Conservation (phyloP, 1,140 invertebrate species). For the Eupeodes corollae region DNA sequence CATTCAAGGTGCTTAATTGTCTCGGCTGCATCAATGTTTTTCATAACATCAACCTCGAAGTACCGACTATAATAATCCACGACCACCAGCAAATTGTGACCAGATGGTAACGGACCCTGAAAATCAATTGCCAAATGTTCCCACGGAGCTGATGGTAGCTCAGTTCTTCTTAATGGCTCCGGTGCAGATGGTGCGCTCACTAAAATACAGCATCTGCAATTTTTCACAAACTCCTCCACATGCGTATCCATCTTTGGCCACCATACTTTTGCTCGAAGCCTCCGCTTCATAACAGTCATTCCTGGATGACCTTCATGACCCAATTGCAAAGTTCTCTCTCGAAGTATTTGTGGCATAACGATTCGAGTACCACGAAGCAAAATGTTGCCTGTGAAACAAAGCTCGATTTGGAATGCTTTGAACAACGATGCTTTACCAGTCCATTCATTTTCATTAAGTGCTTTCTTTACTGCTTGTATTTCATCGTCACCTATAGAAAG, state of each 20-base stretch:
- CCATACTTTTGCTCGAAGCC: slow-evolving; percentile 32
- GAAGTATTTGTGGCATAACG: no score
- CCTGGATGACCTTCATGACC: slow-evolving; percentile 30
- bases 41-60: no score
- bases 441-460: no score
- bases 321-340: slow-evolving; percentile 13
- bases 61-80: no score
- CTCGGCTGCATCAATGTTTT: no score
- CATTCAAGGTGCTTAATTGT: slow-evolving; percentile 1
- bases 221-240: slow-evolving; percentile 19
- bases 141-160: slow-evolving; percentile 19
- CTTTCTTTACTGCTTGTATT: no score
- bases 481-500: no score
- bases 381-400: no score
- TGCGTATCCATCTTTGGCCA: slow-evolving; percentile 26
- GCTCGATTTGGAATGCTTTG: no score
- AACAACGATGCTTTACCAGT: no score
- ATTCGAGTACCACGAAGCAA: no score
- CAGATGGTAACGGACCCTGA: slow-evolving; percentile 15
- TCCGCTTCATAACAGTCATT: slow-evolving; percentile 21
- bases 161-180: slow-evolving; percentile 15
- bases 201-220: slow-evolving; percentile 15
- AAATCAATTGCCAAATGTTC: slow-evolving; percentile 18
- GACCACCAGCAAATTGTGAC: slow-evolving; percentile 17
- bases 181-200: slow-evolving; percentile 16